Conservation (phyloP, 2,888 invertebrate genomes). For the Apodemia duryi region DNA sequence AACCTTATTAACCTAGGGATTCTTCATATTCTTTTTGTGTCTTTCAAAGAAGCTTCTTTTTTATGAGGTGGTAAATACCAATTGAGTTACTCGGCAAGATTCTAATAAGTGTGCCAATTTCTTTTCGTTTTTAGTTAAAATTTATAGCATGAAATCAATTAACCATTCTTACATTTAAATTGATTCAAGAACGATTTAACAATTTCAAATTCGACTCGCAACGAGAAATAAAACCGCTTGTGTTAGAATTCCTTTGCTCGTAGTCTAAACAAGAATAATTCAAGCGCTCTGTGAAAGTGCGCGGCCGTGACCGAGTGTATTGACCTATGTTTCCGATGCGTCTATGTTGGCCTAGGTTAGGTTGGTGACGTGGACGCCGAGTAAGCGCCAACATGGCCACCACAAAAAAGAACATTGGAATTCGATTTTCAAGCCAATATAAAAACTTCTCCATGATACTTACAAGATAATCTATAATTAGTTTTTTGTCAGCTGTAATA, state of each 20-base stretch:
- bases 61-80: too few relatives aligned
- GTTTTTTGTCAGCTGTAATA: too few relatives aligned
- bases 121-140: not conserved
- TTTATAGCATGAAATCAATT: not conserved
- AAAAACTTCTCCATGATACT: not conserved
- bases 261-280: slow-evolving; percentile 53
- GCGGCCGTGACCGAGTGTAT: slow-evolving; percentile 71
- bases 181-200: slow-evolving; percentile 8
- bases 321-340: slow-evolving; percentile 62
- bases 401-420: slow-evolving; percentile 8
- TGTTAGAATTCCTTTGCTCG: slow-evolving; percentile 52
- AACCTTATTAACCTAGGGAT: too few relatives aligned
- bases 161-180: not conserved
- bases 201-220: slow-evolving; percentile 8
- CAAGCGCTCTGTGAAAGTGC: slow-evolving; percentile 57
- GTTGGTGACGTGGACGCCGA: slow-evolving; percentile 51
- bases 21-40: too few relatives aligned
- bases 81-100: too few relatives aligned
- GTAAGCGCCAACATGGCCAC: slow-evolving; percentile 22
- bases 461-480: too few relatives aligned
- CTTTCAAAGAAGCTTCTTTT: too few relatives aligned
- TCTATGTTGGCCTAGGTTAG: slow-evolving; percentile 73
- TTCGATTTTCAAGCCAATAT: slow-evolving; percentile 6
- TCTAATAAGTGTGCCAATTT: too few relatives aligned
- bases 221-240: slow-evolving; percentile 21